Evolutionary conservation across 2,797 vertebrate genomes (phyloP).

Genomic region (Holocentrus rufus): DNA sequence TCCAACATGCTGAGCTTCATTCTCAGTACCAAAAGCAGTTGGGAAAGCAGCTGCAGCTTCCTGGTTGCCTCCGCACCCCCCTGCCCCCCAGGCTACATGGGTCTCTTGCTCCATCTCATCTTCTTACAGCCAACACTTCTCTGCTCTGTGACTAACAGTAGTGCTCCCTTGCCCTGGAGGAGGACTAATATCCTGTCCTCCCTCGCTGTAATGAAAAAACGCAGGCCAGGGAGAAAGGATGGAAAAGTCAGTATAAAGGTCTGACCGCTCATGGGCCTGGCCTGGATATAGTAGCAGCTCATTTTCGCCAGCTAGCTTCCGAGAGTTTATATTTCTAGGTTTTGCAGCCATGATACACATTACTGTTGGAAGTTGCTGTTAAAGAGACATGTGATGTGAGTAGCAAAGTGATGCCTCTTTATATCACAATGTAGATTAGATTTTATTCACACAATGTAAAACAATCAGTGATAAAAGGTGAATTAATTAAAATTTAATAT

Average conservation of each 20-base stretch:
- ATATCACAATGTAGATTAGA: no score
- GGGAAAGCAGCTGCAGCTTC: neutral
- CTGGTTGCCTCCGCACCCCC: neutral
- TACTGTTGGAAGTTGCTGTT: neutral
- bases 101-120: constrained; percentile 59
- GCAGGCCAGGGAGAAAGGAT: constrained; percentile 48
- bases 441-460: no score
- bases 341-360: constrained; percentile 1
- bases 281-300: constrained; percentile 21
- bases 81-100: constrained; percentile 36
- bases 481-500: no score
- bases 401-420: neutral
- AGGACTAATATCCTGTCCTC: constrained; percentile 78
- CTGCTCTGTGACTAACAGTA: constrained; percentile 64
- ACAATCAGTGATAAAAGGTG: no score
- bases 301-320: constrained; percentile 35
- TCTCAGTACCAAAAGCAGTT: constrained; percentile 4
- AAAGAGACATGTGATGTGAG: neutral
- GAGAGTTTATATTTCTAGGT: constrained; percentile 28
- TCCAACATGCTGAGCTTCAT: constrained; percentile 15
- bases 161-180: constrained; percentile 57
- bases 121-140: constrained; percentile 61
- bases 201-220: constrained; percentile 70
- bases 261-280: constrained; percentile 19
- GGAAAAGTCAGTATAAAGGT: constrained; percentile 46